Percentiles rank a stretch among this genome's conserved stretches.
phyloP scores from a whole-genome alignment of 2,797 vertebrate genomes.

The Enteromius trimaculatus region DNA sequence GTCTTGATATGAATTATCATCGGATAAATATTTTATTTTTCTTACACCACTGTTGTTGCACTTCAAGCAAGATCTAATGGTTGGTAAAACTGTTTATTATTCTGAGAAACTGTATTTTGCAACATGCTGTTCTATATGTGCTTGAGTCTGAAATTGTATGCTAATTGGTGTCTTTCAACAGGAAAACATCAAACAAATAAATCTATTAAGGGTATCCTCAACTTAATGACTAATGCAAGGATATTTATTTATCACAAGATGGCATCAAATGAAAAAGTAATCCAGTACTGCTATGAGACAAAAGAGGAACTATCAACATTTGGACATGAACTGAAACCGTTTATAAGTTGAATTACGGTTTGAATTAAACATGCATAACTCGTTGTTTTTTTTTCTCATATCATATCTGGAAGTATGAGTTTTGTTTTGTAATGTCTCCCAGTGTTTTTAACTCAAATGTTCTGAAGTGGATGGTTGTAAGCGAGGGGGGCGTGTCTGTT shows the following conservation, averaged over 20 bases:
- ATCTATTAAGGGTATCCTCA: not conserved
- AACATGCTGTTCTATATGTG: not conserved
- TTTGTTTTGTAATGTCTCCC: not conserved
- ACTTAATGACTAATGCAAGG: not conserved
- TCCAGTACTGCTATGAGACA: no score
- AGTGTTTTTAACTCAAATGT: not conserved
- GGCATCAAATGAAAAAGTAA: not conserved
- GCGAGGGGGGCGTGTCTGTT: constrained; percentile 66
- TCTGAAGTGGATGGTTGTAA: not conserved
- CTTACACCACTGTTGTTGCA: not conserved
- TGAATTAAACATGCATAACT: not conserved
- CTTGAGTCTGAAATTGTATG: not conserved
- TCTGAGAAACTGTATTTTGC: not conserved
- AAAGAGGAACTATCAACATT: not conserved
- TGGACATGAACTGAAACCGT: not conserved
- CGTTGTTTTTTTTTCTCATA: not conserved
- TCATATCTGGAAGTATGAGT: not conserved
- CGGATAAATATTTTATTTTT: not conserved
- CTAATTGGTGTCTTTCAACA: not conserved
- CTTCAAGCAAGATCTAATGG: not conserved
- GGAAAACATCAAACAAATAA: constrained; percentile 1
- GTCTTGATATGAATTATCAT: not conserved
- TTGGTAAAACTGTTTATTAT: not conserved
- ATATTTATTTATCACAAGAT: not conserved
- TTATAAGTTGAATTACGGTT: no score